Evolutionary conservation across 2,797 vertebrate species (phyloP).

Genomic region (Ceryle rudis): DNA sequence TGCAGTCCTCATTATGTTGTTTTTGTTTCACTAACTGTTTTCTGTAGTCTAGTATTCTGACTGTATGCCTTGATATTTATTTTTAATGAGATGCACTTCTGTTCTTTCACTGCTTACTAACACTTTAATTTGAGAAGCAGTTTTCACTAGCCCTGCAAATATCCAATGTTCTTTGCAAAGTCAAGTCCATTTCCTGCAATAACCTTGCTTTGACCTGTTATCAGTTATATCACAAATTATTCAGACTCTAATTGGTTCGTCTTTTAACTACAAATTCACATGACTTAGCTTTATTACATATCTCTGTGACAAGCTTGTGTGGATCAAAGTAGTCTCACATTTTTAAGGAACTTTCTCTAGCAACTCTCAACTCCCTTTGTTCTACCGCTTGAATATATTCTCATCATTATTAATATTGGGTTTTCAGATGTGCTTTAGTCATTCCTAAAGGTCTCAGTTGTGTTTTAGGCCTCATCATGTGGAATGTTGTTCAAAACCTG

Average conservation of each 20-base stretch:
- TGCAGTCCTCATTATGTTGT: background rate
- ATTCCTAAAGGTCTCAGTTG: background rate
- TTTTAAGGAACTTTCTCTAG: background rate
- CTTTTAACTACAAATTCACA: constrained; percentile 57
- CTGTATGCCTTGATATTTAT: constrained; percentile 1
- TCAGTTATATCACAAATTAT: constrained; percentile 67
- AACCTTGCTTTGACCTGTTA: constrained; percentile 69
- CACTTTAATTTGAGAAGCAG: constrained; percentile 56
- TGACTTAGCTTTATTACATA: constrained; percentile 49
- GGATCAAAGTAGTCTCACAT: background rate
- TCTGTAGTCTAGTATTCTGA: background rate
- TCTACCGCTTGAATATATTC: background rate
- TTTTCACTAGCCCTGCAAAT: constrained; percentile 55
- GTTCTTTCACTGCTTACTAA: constrained; percentile 60
- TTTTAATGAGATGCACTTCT: constrained; percentile 51
- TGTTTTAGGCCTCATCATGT: background rate
- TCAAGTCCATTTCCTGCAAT: constrained; percentile 62
- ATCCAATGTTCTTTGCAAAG: constrained; percentile 62
- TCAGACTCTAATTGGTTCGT: constrained; percentile 55
- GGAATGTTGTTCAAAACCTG: background rate
- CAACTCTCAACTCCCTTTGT: background rate
- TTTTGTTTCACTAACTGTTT: background rate
- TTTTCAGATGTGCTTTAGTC: background rate
- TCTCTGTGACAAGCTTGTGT: background rate
- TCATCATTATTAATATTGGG: background rate